Base-by-base conservation (phyloP, 2,113 vertebrate species). In the Mustela nigripes region DNA sequence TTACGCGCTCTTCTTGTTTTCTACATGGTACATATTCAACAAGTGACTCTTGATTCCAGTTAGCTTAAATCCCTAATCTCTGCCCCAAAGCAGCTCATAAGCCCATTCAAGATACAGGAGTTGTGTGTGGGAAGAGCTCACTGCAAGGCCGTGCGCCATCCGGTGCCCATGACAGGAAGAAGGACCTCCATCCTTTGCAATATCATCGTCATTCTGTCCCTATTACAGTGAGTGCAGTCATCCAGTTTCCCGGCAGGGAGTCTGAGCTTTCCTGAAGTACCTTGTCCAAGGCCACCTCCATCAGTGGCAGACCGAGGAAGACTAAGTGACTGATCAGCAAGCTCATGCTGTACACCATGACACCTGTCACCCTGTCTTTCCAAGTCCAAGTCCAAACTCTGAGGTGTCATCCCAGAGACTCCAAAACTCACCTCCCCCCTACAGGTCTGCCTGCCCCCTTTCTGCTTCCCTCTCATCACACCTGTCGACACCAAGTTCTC, bases 41-140 rank as follows among this genome's bases (percentile, higher is more conserved):
- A 62, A 65, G n/a, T 63, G 39, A 58, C 24, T 36, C 31, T 11
- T 67, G 36, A 67, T 19, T 88, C 84, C 45, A 50, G 36, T 91
- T 89, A 67, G 56, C 83, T 87, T 85, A 33, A 87, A 91, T 67
- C 28, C 36, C 36, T 80, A 71, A 89, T 91, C 69, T 58, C 33
- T 91, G 33, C 9, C 63, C 36, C 22, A 45, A n/a, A 97, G 28
- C 63, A 71, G 26, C 39, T 94, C 81, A 31, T 28, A 22, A 18
- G 16, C 62, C 73, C 39, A 28, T 73, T 50, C n/a, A 6, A 83
- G 53, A 24, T 60, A 50, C 3, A 31, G 22, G 65, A 5, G 8
- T 91, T 58, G 50, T 21, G 8, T 42, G 15, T 19, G 19, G 39
- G 24, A 58, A 73, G 87, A 53, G 69, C 33, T 62, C 67, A 33